Evolutionary conservation across 2,113 vertebrate genomes (phyloP), one percentile per base, ranked within the genome.

Genomic region (Cynopterus brachyotis): DNA sequence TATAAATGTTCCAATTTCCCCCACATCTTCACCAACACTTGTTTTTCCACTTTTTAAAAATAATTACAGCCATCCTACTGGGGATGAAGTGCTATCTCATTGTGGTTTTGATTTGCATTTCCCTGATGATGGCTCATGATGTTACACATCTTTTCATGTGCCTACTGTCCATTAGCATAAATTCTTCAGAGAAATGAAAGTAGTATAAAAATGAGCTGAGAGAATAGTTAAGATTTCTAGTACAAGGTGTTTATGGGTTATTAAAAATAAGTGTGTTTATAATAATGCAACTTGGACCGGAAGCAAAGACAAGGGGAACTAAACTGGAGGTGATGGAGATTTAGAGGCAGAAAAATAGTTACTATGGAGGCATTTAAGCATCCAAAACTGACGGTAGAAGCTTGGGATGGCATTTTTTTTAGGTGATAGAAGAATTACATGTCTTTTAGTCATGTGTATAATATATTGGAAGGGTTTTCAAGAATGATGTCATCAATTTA

Each of bases 231-330:
- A 53, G 22, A 80, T 35, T 85, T 76, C 50, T 62, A 69, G 47
- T 53, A 73, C 28, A 91, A 57, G 37, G 37, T 50, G 45, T n/a
- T 83, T 79, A 79, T 37, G 35, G 47, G 47, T 92, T 94, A 96
- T 28, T 87, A 47, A 45, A 89, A 76, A 82, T 76, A 82, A 95
- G 70, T 78, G 6, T 55, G 37, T 89, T 95, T 94, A 66, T 60
- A 55, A 79, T 67, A 82, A 73, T 42, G 9, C 35, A 92, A 81
- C 59, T 45, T 75, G 28, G 72, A 89, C 80, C 22, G 40, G 20
- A 81, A 89, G n/a, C 42, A 92, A 67, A 84, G 62, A 79, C 55
- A 70, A 84, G 57, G 78, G 9, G 35, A 62, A 16, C 50, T 50
- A 50, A 92, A 92, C 19, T 47, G 35, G 24, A 91, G 13, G 67